Percentiles rank a stretch among this genome's conserved stretches.
These are phyloP conservation scores for Montipora sp. DNA, from an alignment of 64 coral and sea anemone species.

Conservation along the genomic window DNA sequence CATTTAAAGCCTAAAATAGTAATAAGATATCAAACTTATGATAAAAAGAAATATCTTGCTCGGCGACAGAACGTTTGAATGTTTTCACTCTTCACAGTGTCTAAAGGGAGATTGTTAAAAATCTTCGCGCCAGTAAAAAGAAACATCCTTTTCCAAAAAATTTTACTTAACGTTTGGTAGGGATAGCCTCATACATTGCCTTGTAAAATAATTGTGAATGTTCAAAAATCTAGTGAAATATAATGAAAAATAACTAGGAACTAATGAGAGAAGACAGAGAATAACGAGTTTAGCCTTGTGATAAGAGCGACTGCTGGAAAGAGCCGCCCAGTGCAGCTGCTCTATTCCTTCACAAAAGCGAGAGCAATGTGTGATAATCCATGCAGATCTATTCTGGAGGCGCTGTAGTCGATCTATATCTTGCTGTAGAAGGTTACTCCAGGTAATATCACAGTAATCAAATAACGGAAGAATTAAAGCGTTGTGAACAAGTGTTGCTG, in stretches of 20 bases:
- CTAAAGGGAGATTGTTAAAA: background rate
- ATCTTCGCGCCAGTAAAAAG: too few relatives aligned
- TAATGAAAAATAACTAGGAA: slow-evolving; percentile 19
- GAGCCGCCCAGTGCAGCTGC: slow-evolving; percentile 11
- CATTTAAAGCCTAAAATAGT: too few relatives aligned
- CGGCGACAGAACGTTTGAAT: slow-evolving; percentile 8
- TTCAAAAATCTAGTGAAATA: too few relatives aligned
- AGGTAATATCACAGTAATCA: background rate
- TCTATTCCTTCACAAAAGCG: slow-evolving; percentile 14
- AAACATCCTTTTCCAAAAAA: background rate
- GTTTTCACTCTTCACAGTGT: background rate
- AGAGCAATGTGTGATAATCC: slow-evolving; percentile 29
- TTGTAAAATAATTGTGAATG: too few relatives aligned
- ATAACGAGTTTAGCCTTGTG: slow-evolving; percentile 15
- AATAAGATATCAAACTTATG: background rate
- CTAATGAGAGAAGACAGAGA: slow-evolving; percentile 15
- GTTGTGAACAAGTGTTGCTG: too few relatives aligned
- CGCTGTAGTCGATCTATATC: background rate
- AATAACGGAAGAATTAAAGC: too few relatives aligned
- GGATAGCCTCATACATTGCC: slow-evolving; percentile 17
- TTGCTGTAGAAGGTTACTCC: background rate
- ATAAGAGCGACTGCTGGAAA: slow-evolving; percentile 17
- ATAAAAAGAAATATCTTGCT: slow-evolving; percentile 24
- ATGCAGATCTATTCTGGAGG: background rate
- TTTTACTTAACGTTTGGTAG: background rate